Conservation (phyloP, 2,888 invertebrate genomes). For the Drosophila tripunctata region DNA sequence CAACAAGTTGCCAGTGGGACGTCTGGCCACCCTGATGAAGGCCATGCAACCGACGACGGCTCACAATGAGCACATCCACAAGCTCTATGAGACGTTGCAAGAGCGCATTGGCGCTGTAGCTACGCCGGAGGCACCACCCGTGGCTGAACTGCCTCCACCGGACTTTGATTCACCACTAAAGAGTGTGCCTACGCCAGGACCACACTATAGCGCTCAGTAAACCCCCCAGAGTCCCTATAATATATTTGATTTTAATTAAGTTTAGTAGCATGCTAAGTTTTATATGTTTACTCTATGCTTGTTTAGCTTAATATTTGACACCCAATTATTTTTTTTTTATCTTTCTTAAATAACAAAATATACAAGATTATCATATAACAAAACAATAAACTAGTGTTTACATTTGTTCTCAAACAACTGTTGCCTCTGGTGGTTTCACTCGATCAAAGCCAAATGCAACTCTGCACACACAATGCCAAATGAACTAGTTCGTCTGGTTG, state of each 20-base stretch:
- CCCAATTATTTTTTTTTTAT: background rate
- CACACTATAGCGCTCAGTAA: constrained; percentile 85
- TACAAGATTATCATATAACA: no score
- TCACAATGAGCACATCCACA: constrained; percentile 94
- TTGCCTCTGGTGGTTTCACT: no score
- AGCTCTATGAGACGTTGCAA: constrained; percentile 90
- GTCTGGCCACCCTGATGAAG: constrained; percentile 85
- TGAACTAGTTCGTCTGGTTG: constrained; percentile 8
- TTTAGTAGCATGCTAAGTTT: constrained; percentile 68
- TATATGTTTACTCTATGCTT: no score
- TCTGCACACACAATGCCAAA: background rate
- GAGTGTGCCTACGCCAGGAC: constrained; percentile 93
- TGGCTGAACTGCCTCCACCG: constrained; percentile 87
- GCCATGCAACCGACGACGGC: constrained; percentile 86
- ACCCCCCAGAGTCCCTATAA: no score
- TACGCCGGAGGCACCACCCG: constrained; percentile 87
- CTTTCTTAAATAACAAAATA: background rate
- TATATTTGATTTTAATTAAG: background rate
- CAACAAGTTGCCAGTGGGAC: constrained; percentile 90
- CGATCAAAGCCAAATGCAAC: background rate
- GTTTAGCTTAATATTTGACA: background rate
- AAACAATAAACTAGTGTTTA: no score
- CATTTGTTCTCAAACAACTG: background rate
- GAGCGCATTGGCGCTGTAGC: constrained; percentile 90
- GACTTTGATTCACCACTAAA: constrained; percentile 93